phyloP scores from a whole-genome alignment of 2,797 vertebrate species.

The Brachyalestes nurse region DNA sequence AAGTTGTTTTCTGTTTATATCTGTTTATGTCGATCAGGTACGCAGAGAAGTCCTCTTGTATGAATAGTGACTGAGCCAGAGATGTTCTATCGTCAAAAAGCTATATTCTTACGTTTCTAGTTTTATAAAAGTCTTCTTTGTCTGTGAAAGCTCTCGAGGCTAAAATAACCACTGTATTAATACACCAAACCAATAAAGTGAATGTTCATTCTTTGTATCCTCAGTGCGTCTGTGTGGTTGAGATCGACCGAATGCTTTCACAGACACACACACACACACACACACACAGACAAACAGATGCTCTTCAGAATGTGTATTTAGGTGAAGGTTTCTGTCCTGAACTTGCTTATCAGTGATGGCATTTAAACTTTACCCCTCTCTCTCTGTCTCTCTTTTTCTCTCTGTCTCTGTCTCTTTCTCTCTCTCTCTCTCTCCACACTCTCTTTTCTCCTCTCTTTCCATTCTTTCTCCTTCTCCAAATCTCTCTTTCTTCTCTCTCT shows the following conservation, averaged over 20 bases:
- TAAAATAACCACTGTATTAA: constrained; percentile 86
- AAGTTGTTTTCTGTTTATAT: constrained; percentile 57
- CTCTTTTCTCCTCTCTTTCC: neutral
- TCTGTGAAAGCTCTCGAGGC: constrained; percentile 76
- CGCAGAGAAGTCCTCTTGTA: constrained; percentile 71
- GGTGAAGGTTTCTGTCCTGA: neutral
- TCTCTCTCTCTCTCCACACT: neutral
- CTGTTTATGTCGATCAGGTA: constrained; percentile 73
- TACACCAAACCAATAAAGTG: constrained; percentile 82
- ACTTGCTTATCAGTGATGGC: neutral
- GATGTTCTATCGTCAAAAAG: constrained; percentile 75
- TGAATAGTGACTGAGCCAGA: constrained; percentile 84
- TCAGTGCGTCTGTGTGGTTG: neutral
- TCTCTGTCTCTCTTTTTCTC: neutral
- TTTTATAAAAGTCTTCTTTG: constrained; percentile 69
- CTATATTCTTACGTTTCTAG: constrained; percentile 78
- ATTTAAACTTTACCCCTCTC: neutral
- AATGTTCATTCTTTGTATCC: constrained; percentile 75
- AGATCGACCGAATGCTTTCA: neutral
- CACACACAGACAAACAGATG: neutral
- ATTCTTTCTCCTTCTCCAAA: neutral
- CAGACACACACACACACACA: constrained; percentile 9
- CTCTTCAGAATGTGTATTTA: neutral
- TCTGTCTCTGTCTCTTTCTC: neutral
- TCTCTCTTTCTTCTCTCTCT: too few relatives aligned